Conservation (phyloP, 2,888 invertebrate genomes). For the Tridacna crocea region DNA sequence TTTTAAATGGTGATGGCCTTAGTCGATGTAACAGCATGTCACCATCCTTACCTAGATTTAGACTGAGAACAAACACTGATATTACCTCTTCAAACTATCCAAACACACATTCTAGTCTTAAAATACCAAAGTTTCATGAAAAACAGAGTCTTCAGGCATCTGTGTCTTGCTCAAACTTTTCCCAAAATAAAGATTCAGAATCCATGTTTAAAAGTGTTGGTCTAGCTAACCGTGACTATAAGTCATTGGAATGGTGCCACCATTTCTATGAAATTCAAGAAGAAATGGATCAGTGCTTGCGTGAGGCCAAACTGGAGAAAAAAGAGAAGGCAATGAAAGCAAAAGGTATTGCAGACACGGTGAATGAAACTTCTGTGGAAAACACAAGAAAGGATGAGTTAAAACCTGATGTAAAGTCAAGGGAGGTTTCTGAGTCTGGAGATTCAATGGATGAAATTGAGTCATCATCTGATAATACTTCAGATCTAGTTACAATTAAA, state of each 20-base stretch:
- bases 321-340: constrained; percentile 17
- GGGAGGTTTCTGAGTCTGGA: constrained; percentile 56
- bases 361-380: constrained; percentile 8
- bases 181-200: constrained; percentile 28
- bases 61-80: constrained; percentile 48
- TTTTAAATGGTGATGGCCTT: constrained; percentile 27
- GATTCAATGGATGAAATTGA: constrained; percentile 63
- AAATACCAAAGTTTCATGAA: constrained; percentile 55
- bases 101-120: constrained; percentile 53
- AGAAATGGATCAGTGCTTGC: constrained; percentile 76
- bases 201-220: constrained; percentile 27
- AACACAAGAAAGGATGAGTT: constrained; percentile 30
- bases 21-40: constrained; percentile 43
- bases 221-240: constrained; percentile 63
- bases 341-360: constrained; percentile 16
- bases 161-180: constrained; percentile 61
- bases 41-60: constrained; percentile 38
- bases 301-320: constrained; percentile 48
- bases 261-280: constrained; percentile 77
- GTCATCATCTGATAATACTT: constrained; percentile 63
- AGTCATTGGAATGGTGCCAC: constrained; percentile 75
- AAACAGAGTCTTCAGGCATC: constrained; percentile 60
- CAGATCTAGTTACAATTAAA: constrained; percentile 69
- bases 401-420: constrained; percentile 6
- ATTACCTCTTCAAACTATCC: constrained; percentile 27